These are phyloP conservation scores for Margarornis squamiger DNA, from an alignment of 2,797 vertebrate species.

Conservation along the genomic window DNA sequence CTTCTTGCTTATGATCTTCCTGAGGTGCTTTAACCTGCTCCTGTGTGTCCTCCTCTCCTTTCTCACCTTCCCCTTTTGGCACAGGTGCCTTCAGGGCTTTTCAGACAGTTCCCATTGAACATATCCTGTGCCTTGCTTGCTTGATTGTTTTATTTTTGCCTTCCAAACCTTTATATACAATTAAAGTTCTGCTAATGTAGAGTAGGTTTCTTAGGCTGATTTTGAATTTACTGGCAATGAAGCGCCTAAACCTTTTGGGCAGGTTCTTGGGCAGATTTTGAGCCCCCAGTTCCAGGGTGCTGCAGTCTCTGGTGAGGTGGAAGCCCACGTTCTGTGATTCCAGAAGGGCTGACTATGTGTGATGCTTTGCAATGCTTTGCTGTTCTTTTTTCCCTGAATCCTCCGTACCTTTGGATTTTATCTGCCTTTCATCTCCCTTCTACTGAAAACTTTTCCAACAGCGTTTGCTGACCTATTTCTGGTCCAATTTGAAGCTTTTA, in stretches of 20 bases:
- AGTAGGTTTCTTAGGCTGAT: background rate
- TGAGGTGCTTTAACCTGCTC: background rate
- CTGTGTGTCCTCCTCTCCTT: background rate
- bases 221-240: background rate
- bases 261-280: background rate
- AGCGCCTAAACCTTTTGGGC: background rate
- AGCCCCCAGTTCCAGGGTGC: background rate
- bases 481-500: background rate
- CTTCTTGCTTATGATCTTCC: background rate
- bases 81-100: background rate
- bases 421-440: background rate
- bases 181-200: background rate
- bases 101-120: background rate
- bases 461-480: background rate
- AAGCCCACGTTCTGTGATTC: background rate
- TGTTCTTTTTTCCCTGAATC: background rate
- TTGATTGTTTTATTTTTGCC: background rate
- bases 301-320: background rate
- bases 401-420: background rate
- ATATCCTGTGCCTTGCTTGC: background rate
- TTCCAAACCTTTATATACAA: background rate
- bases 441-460: background rate
- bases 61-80: background rate
- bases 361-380: background rate
- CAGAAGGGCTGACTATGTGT: accelerated